A percentile compares a stretch with the other conserved stretches of the same genome.
Evolutionary conservation across 2,797 vertebrate genomes (phyloP).

Genomic region (Sebastes matsubarae): DNA sequence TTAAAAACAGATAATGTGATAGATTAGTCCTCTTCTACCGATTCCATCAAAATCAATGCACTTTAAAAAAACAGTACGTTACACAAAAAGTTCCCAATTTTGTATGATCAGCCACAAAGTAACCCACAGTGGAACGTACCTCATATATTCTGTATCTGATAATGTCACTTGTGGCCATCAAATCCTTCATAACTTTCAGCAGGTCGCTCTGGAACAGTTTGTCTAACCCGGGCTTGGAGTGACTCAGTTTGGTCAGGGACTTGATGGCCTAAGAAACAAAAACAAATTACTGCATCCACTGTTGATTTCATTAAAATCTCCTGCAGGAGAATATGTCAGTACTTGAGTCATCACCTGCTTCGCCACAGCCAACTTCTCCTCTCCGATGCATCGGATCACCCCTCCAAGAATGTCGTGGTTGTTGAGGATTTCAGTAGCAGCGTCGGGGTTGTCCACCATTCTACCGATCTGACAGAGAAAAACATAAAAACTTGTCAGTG

Average conservation of each 20-base stretch:
- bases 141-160: constrained; percentile 95
- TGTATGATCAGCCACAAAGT: background rate
- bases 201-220: constrained; percentile 88
- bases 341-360: constrained; percentile 84
- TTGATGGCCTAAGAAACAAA: constrained; percentile 84
- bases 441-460: constrained; percentile 85
- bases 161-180: constrained; percentile 90
- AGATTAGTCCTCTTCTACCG: background rate
- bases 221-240: constrained; percentile 87
- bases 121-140: constrained; percentile 73
- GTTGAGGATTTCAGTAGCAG: constrained; percentile 85
- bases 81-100: background rate
- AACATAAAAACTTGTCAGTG: background rate
- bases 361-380: constrained; percentile 90
- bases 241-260: constrained; percentile 86
- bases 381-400: constrained; percentile 87
- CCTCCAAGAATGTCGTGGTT: constrained; percentile 83
- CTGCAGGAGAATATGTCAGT: background rate
- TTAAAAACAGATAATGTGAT: no score
- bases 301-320: background rate
- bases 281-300: background rate
- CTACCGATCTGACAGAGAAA: constrained; percentile 86
- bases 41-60: background rate
- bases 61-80: background rate
- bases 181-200: constrained; percentile 86